Base-by-base conservation (phyloP, 2,888 invertebrate species). In the Dynastes hyllus region DNA sequence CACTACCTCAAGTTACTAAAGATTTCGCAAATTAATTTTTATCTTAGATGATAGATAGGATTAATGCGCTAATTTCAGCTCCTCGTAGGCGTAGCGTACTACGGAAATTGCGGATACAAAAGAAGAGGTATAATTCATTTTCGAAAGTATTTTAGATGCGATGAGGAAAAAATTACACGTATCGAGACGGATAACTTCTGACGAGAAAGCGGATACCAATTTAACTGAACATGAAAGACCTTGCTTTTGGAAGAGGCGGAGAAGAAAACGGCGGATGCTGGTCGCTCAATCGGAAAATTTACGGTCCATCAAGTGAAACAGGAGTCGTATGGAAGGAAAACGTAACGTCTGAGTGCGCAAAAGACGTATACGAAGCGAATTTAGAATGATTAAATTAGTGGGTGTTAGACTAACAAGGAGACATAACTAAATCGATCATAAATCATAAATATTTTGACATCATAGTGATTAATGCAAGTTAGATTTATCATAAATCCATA, bases 221-320 rank as follows among this genome's bases (percentile, higher is more conserved):
- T 61, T 61, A 61, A 75, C 40, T 45, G 61, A 61, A 75, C 73
- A 61, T 40, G 63, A 61, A 61, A 75, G 73, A 75, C 73, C 73
- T 75, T 75, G 73, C 61, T 45, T 75, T 75, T 61, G 61, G 73
- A 75, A 61, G 55, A 16, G 73, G 73, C 61, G 61, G 13, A 61
- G 73, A 75, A 75, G 73, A 75, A 75, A 75, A 75, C 73, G 61
- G 61, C 73, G 73, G 73, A 75, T 75, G 73, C 61, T 55, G 73
- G 13, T 61, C 73, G 55, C 61, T 75, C 61, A 75, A 75, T 75
- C 45, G 73, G 73, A 75, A 75, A 75, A 75, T 75, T 75, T 45
- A 75, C 73, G 73, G 73, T 75, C 73, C 73, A 75, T 75, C 73
- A 75, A 75, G 73, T 75, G 73, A 75, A 75, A 75, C 73, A 75